A percentile compares a stretch with the other conserved stretches of the same genome.
Conservation (phyloP, 2,113 vertebrate genomes). For the Jacana jacana region DNA sequence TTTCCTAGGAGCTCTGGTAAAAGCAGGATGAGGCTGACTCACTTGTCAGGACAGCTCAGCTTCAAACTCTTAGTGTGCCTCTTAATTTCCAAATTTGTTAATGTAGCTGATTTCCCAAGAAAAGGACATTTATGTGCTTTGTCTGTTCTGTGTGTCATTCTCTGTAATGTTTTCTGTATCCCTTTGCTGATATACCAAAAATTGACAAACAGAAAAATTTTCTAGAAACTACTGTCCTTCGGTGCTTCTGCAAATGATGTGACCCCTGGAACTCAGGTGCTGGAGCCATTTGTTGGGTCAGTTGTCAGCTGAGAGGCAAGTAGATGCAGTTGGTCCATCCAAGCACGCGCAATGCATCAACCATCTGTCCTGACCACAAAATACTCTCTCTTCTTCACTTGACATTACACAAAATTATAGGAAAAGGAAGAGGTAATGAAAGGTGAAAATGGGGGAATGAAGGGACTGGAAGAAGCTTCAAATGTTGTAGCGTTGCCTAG, state of each 20-base stretch:
- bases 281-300: background rate
- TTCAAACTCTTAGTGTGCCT: slow-evolving; percentile 22
- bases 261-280: background rate
- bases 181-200: background rate
- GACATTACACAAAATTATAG: background rate
- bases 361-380: background rate
- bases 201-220: background rate
- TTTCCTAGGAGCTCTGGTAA: slow-evolving; percentile 32
- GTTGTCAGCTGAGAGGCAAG: background rate
- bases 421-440: background rate
- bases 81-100: slow-evolving; percentile 3
- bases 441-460: background rate
- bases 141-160: background rate
- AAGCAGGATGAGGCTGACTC: background rate
- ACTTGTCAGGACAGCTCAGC: slow-evolving; percentile 50
- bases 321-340: background rate
- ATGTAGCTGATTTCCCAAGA: background rate
- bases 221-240: background rate
- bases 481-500: background rate
- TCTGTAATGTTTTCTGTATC: background rate
- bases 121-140: background rate
- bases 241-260: background rate
- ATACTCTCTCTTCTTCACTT: background rate
- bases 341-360: rapidly evolving
- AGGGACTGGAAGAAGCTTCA: background rate